Conservation (phyloP, 2,113 vertebrate genomes). For the Pelodiscus sinensis region DNA sequence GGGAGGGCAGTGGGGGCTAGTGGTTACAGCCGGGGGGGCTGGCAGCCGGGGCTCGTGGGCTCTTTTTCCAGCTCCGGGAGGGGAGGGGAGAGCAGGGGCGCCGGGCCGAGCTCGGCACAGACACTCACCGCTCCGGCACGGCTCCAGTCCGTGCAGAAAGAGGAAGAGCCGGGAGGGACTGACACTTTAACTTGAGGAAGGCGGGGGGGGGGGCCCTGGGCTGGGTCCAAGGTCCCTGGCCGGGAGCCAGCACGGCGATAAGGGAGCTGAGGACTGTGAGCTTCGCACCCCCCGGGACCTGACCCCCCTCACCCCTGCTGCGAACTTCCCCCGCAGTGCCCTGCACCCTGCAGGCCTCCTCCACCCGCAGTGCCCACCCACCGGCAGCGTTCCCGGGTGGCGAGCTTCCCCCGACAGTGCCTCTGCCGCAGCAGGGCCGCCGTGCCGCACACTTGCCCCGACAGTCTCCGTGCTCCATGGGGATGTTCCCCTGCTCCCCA, state of each 20-base stretch:
- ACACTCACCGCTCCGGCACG: neutral
- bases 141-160: neutral
- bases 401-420: no score
- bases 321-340: neutral
- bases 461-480: no score
- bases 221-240: slow-evolving; percentile 14
- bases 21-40: neutral
- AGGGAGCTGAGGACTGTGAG: neutral
- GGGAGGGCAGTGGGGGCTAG: neutral
- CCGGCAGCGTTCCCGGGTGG: neutral
- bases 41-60: no score
- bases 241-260: neutral
- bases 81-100: no score
- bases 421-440: no score
- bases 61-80: neutral
- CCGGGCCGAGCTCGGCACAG: neutral
- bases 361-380: neutral
- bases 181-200: slow-evolving; percentile 18
- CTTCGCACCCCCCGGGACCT: neutral
- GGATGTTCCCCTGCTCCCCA: no score
- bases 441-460: no score
- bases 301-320: no score
- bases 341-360: neutral
- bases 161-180: neutral
- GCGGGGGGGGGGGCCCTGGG: neutral